Conservation (phyloP, 1,140 invertebrate species). For the Cydia strobilella region DNA sequence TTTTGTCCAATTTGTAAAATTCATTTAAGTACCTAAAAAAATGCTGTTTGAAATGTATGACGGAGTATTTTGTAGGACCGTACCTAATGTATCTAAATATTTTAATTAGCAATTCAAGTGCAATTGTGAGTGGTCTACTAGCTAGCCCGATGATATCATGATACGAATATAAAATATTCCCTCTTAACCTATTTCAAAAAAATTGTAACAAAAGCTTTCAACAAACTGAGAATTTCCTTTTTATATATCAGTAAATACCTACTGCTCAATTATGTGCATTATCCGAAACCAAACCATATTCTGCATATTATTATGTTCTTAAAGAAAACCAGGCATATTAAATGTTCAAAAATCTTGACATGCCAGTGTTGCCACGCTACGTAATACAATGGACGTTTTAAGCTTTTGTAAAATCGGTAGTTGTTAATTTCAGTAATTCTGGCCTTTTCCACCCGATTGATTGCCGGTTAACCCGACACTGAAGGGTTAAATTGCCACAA, state of each 20-base stretch:
- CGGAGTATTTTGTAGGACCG: too few relatives aligned
- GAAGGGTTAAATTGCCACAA: constrained; percentile 60
- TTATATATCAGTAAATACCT: not conserved
- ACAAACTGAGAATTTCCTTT: not conserved
- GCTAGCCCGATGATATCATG: too few relatives aligned
- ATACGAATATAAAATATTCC: not conserved
- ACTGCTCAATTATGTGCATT: not conserved
- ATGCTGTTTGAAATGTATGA: too few relatives aligned
- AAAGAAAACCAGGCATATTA: not conserved
- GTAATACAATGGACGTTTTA: constrained; percentile 40
- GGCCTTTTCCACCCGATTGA: constrained; percentile 58
- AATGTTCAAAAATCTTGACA: not conserved
- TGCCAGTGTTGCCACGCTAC: not conserved
- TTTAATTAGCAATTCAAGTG: too few relatives aligned
- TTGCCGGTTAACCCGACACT: constrained; percentile 58
- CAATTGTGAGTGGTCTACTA: too few relatives aligned
- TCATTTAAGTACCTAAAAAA: too few relatives aligned
- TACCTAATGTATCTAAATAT: too few relatives aligned
- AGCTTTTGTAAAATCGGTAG: constrained; percentile 40
- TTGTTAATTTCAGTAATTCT: constrained; percentile 47
- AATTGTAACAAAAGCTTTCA: not conserved
- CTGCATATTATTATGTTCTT: not conserved
- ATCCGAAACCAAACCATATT: not conserved
- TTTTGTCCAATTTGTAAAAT: too few relatives aligned
- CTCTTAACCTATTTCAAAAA: too few relatives aligned